A percentile compares a stretch with the other conserved stretches of the same genome.
These are phyloP conservation scores for Helostoma temminkii DNA, from an alignment of 2,797 vertebrate genomes.

Conservation along the genomic window DNA sequence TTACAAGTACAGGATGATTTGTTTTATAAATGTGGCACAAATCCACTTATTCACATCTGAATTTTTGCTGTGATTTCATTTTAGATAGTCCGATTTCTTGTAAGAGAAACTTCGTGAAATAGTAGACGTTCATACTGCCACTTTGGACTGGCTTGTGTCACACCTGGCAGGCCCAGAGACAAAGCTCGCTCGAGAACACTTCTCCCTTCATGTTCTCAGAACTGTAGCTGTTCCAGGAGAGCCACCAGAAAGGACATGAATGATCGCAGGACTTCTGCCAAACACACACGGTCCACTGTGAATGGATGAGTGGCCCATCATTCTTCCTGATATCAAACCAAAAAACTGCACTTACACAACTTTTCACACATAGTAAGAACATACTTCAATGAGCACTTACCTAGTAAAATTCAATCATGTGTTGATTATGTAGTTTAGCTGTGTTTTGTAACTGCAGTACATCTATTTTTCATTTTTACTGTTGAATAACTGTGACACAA, in stretches of 20 bases:
- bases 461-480: no score
- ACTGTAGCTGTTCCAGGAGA: neutral
- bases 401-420: no score
- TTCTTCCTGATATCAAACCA: no score
- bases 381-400: no score
- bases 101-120: neutral
- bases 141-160: neutral
- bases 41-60: neutral
- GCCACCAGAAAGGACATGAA: neutral
- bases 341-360: no score
- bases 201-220: neutral
- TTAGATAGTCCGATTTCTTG: neutral
- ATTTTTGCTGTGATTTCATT: neutral
- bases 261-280: neutral
- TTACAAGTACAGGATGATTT: neutral
- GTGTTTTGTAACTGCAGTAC: no score
- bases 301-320: constrained; percentile 1
- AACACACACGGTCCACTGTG: neutral
- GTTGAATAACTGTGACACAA: no score
- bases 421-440: no score
- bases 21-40: neutral
- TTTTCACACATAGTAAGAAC: no score
- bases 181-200: neutral
- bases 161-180: neutral
- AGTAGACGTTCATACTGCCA: neutral